Conservation (phyloP, 2,113 vertebrate species). For the Melanotaenia duboulayi region DNA sequence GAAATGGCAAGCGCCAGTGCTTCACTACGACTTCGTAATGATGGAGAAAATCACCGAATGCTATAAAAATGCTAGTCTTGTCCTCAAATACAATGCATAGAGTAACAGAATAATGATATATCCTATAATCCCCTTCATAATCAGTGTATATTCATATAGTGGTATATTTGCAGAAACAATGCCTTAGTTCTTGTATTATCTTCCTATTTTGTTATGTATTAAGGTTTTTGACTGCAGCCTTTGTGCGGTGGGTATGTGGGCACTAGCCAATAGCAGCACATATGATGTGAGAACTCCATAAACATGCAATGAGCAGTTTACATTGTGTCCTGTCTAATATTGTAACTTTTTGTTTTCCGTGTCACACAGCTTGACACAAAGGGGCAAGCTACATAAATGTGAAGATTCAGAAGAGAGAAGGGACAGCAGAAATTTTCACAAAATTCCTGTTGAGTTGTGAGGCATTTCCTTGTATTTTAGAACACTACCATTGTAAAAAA, state of each 20-base stretch:
- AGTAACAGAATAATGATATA: neutral
- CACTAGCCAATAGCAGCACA: too few relatives aligned
- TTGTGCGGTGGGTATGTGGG: neutral
- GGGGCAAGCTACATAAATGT: neutral
- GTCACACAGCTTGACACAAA: neutral
- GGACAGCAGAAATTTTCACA: neutral
- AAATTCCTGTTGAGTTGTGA: neutral
- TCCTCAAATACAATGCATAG: neutral
- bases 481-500: too few relatives aligned
- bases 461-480: neutral
- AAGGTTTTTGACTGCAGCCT: neutral
- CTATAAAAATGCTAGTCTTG: conserved; percentile 1
- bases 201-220: neutral
- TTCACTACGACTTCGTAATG: conserved; percentile 1
- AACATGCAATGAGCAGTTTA: neutral
- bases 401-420: neutral
- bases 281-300: neutral
- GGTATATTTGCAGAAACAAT: neutral
- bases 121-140: neutral
- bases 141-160: neutral
- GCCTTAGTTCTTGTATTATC: neutral
- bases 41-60: conserved; percentile 15
- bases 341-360: neutral
- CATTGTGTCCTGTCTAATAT: neutral
- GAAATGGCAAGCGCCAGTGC: conserved; percentile 27